These are phyloP conservation scores for Heliconius congener DNA, from an alignment of 1,140 invertebrate genomes.

Conservation along the genomic window DNA sequence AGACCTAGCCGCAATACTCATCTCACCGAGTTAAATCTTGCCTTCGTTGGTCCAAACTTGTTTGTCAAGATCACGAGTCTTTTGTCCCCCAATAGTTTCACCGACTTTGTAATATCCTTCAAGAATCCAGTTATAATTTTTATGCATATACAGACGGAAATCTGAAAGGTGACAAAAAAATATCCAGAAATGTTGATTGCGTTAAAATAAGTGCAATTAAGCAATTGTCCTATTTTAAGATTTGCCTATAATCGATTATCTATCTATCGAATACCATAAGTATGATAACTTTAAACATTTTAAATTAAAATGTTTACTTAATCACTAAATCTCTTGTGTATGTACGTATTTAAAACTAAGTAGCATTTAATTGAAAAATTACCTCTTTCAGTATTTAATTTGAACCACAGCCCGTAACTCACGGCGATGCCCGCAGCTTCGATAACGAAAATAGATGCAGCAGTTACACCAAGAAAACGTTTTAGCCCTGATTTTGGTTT, in stretches of 20 bases:
- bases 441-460: slow-evolving; percentile 77
- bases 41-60: slow-evolving; percentile 79
- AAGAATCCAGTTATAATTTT: slow-evolving; percentile 83
- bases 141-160: slow-evolving; percentile 82
- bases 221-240: slow-evolving; percentile 12
- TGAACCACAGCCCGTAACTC: slow-evolving; percentile 83
- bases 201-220: neutral
- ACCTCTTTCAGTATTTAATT: slow-evolving; percentile 84
- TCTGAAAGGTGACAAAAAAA: slow-evolving; percentile 66
- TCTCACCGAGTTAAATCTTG: slow-evolving; percentile 75
- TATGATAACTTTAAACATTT: neutral
- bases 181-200: neutral
- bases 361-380: slow-evolving; percentile 38
- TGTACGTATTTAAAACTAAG: slow-evolving; percentile 22
- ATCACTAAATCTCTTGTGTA: slow-evolving; percentile 4
- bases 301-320: neutral
- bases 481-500: slow-evolving; percentile 80
- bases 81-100: slow-evolving; percentile 80
- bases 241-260: slow-evolving; percentile 1
- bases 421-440: slow-evolving; percentile 81
- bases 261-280: neutral
- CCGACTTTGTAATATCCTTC: slow-evolving; percentile 84
- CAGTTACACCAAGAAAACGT: slow-evolving; percentile 78
- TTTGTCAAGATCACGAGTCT: slow-evolving; percentile 79
- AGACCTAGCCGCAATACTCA: slow-evolving; percentile 78